Percentiles rank a stretch among this genome's conserved stretches.
Conservation (phyloP, 64 coral and sea anemone species). For the Pachyseris speciosa region DNA sequence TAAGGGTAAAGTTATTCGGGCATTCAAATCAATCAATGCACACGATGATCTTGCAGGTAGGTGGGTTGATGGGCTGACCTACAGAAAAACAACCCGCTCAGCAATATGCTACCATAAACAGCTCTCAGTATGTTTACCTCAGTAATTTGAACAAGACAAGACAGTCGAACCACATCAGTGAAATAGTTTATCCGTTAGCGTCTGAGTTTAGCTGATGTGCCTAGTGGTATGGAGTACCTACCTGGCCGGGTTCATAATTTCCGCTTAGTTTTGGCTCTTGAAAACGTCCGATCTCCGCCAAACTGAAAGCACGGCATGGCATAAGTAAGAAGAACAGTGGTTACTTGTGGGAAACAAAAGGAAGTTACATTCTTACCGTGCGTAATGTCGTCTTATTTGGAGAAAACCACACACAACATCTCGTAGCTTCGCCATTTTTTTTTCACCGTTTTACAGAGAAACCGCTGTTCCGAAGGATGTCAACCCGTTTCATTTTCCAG, state of each 20-base stretch:
- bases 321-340: neutral
- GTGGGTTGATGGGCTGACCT: no score
- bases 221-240: neutral
- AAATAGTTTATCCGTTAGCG: neutral
- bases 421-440: conserved; percentile 60
- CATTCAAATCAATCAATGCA: no score
- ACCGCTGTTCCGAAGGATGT: neutral
- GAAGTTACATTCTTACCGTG: conserved; percentile 11
- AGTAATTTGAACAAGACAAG: no score
- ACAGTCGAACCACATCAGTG: neutral
- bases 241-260: conserved; percentile 97
- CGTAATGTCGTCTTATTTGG: conserved; percentile 40
- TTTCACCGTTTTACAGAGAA: neutral
- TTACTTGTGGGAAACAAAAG: neutral
- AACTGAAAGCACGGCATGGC: conserved; percentile 27
- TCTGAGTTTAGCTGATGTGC: neutral
- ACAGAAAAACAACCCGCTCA: no score
- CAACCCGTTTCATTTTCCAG: no score
- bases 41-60: no score
- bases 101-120: no score
- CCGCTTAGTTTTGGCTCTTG: conserved; percentile 92
- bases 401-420: conserved; percentile 26
- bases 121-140: no score
- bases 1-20: no score
- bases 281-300: conserved; percentile 94